Base-by-base conservation (phyloP, 2,797 vertebrate species). In the Ptychobarbus kaznakovi region DNA sequence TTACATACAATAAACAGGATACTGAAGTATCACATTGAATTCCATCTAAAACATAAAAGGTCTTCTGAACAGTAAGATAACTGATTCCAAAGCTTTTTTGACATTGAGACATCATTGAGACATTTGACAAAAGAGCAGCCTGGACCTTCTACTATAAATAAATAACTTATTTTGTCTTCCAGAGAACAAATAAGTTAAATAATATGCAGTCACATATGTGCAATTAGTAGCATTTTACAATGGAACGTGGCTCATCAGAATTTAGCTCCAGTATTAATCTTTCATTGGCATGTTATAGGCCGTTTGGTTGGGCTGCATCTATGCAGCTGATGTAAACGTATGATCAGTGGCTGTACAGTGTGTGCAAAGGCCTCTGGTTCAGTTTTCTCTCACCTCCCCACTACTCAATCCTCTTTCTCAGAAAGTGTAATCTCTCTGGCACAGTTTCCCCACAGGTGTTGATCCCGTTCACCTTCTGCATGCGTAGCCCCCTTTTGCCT, bases 381-480 rank as follows among this genome's bases (percentile, higher is more conserved):
- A 3, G 73, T 83, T 93, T 91, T 84, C 89, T 90, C 82, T 92
- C 92, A 82, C 91, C 93, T 91, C 89, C 58, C 80, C 46, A 84
- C 63, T 70, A 32, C 85, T 80, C 86, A 90, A 88, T 93, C 88
- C 90, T 90, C 90, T 95, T 90, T 93, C 90, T 90, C 46, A 75
- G 93, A 91, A 94, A 93, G 95, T 89, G 86, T 95, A 95, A 95
- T 95, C 94, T 93, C 91, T 58, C 87, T 89, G 88, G 86, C 90
- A 92, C 88, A 91, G 90, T 94, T 93, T 94, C 87, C 91, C 84
- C 77, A 69, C 90, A 92, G 93, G 93, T 93, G 94, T 95, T 94
- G 93, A 95, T 95, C 93, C 93, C 91, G 35, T 87, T 94, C 87
- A 90, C 86, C 87, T 92, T 91, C 90, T 87, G 75, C 87, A 87